Evolutionary conservation across 2,888 invertebrate species (phyloP).

Genomic region (Anthrax anthrax): DNA sequence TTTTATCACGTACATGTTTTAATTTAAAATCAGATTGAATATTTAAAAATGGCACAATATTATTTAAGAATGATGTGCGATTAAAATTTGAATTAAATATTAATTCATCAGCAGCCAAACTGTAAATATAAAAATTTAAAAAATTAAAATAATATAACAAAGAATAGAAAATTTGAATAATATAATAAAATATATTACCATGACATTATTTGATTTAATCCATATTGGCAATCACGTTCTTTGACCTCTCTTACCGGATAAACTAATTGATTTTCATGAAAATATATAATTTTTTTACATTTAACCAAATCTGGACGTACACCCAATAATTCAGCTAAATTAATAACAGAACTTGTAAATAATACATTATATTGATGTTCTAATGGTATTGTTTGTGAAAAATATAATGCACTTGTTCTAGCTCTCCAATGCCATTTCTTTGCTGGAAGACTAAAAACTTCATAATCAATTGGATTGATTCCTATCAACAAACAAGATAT

Average conservation of each 20-base stretch:
- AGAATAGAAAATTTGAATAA: not conserved
- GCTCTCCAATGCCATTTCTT: constrained; percentile 72
- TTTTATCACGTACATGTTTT: constrained; percentile 38
- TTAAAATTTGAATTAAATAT: constrained; percentile 60
- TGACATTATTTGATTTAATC: constrained; percentile 57
- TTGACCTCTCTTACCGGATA: constrained; percentile 52
- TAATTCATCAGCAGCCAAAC: constrained; percentile 50
- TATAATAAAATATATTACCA: constrained; percentile 35
- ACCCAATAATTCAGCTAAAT: constrained; percentile 53
- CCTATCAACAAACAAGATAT: constrained; percentile 17
- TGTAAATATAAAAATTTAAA: constrained; percentile 17
- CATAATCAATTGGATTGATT: constrained; percentile 26
- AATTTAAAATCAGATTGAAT: constrained; percentile 49
- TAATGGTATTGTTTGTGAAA: constrained; percentile 44
- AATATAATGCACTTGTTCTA: constrained; percentile 47
- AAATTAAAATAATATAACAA: not conserved
- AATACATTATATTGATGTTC: constrained; percentile 40
- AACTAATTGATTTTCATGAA: constrained; percentile 62
- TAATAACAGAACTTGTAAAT: constrained; percentile 54
- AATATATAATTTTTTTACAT: constrained; percentile 52
- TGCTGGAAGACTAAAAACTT: constrained; percentile 43
- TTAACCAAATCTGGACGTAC: constrained; percentile 45
- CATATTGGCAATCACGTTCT: constrained; percentile 58
- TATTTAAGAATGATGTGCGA: constrained; percentile 47
- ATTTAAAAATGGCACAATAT: constrained; percentile 45